These are phyloP conservation scores for Pteronotus mesoamericanus DNA, from an alignment of 2,797 vertebrate genomes.

Conservation along the genomic window DNA sequence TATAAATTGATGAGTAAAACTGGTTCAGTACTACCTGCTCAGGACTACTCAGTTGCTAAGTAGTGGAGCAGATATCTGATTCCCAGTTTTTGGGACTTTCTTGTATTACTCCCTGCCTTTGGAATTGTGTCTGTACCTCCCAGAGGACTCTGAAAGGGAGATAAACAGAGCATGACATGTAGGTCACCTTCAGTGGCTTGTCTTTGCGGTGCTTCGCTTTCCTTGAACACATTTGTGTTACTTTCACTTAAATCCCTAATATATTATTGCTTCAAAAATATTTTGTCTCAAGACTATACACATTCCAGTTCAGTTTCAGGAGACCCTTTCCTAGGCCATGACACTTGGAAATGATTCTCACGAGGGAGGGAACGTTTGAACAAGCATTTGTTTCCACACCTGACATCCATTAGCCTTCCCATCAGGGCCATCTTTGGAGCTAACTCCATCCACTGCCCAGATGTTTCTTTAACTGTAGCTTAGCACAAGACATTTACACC, in stretches of 20 bases:
- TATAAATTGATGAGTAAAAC: not conserved
- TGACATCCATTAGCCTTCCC: constrained; percentile 31
- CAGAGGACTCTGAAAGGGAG: not conserved
- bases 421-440: not conserved
- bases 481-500: constrained; percentile 27
- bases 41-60: not conserved
- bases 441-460: constrained; percentile 19
- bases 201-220: not conserved
- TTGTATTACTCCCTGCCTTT: not conserved
- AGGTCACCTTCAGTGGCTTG: not conserved
- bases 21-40: not conserved
- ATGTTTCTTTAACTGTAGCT: constrained; percentile 39
- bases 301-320: not conserved
- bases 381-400: not conserved
- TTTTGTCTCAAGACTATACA: not conserved
- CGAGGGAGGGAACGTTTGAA: not conserved
- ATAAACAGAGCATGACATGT: not conserved
- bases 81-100: not conserved
- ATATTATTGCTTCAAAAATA: not conserved
- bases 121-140: not conserved
- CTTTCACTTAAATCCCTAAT: not conserved
- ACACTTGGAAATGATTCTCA: not conserved
- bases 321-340: not conserved
- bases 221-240: not conserved
- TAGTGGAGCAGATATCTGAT: not conserved